Evolutionary conservation across 1,140 invertebrate species (phyloP), one percentile per base, ranked within the genome.

Genomic region (Penaeus vannamei): DNA sequence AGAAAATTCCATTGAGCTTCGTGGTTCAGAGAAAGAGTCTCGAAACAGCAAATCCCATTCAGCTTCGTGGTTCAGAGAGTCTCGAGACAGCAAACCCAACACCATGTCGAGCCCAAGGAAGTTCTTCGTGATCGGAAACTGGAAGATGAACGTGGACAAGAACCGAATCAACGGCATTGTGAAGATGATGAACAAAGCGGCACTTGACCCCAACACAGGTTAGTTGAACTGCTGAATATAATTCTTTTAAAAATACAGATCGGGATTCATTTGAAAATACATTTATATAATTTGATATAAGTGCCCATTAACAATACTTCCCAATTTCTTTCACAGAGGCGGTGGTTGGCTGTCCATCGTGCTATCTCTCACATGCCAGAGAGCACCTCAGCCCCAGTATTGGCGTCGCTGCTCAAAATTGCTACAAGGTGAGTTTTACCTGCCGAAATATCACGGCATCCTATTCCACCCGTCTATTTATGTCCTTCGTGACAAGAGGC

Each of bases 71-170:
- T 53, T 53, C 53, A 53, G 53, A 53, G 36, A 53, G 53, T 53
- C 8, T 53, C 53, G 53, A 1, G 17, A 53, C 53, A 53, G 53
- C 53, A 53, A 53, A 53, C 53, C 17, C 17, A 53, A 53, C 53
- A 53, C 4, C 0, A 53, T 53, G 53, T 12, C 53, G 53, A 53
- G 53, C 17, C 53, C 12, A 32, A 66, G 98, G 90, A 98, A 98
- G 95, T 99, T 99, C 94, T 98, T 98, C 92, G 98, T 99, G 92
- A 99, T 99, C 91, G 99, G 99, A 82, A 99, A 99, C 94, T 99
- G 98, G 98, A 91, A 91, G 46, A 94, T 94, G 94, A 95, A 95
- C 91, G 94, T 94, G 12, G 92, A 89, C 69, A 96, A 96, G 92
- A 93, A 94, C 79, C 93, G 95, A 90, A 98, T 99, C 89, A 95